Percentiles rank a stretch among this genome's conserved stretches.
phyloP scores from a whole-genome alignment of 35 echinoderm and acorn worm species.

The Strongylocentrotus purpuratus region DNA sequence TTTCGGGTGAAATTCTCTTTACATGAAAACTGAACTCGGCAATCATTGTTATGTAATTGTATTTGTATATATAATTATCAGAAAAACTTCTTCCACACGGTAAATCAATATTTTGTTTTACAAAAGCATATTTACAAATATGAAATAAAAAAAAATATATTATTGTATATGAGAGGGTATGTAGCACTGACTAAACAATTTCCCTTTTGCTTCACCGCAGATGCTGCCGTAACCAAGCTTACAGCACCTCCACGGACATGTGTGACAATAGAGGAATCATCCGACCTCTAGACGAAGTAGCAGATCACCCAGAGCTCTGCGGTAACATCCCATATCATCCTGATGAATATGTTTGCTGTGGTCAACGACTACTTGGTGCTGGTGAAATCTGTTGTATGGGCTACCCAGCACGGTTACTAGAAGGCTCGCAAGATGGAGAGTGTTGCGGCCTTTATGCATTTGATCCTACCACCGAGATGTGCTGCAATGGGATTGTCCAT shows the following conservation, averaged over 20 bases:
- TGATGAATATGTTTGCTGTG: slow-evolving; percentile 8
- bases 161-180: not conserved
- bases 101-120: too few species aligned
- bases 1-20: not conserved
- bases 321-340: slow-evolving; percentile 21
- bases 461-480: not conserved
- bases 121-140: too few species aligned
- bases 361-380: not conserved
- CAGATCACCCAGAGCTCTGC: not conserved
- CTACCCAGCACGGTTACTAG: not conserved
- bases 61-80: not conserved
- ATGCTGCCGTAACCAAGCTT: slow-evolving; percentile 27
- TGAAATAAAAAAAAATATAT: not conserved
- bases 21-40: not conserved
- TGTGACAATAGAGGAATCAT: not conserved
- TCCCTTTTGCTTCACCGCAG: not conserved
- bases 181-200: not conserved
- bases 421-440: not conserved
- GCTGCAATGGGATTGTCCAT: slow-evolving; percentile 15
- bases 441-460: slow-evolving; percentile 22
- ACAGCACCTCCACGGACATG: not conserved
- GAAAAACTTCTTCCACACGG: too few species aligned
- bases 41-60: too few species aligned
- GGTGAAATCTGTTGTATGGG: not conserved
- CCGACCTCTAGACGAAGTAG: slow-evolving; percentile 11